A percentile compares a stretch with the other conserved stretches of the same genome.
Conservation (phyloP, 2,797 vertebrate genomes). For the Buceros bicornis region DNA sequence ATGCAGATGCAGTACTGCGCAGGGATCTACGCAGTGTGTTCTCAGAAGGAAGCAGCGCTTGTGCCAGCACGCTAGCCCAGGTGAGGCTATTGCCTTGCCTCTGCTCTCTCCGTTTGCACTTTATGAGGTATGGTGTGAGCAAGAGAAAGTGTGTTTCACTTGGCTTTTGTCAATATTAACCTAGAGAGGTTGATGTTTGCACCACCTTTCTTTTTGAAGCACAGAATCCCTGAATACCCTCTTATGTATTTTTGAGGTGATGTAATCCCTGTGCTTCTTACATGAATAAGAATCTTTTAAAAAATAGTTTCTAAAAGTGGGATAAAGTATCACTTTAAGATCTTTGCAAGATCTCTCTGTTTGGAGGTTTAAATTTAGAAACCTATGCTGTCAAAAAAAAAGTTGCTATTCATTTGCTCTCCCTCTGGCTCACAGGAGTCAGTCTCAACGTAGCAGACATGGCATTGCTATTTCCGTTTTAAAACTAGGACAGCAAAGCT, state of each 20-base stretch:
- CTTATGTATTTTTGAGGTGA: background rate
- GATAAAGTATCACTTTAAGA: slow-evolving; percentile 40
- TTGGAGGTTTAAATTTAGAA: slow-evolving; percentile 67
- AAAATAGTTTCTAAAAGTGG: slow-evolving; percentile 5
- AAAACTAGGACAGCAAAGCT: slow-evolving; percentile 58
- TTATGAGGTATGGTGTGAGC: background rate
- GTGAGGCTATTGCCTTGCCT: background rate
- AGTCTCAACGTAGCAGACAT: slow-evolving; percentile 14
- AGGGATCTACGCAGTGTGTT: background rate
- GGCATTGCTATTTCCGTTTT: slow-evolving; percentile 54
- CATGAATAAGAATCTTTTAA: background rate
- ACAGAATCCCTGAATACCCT: background rate
- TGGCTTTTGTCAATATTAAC: slow-evolving; percentile 3
- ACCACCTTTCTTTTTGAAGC: background rate
- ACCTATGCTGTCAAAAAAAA: slow-evolving; percentile 8
- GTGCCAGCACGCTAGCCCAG: background rate
- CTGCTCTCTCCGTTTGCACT: background rate
- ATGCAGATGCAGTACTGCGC: background rate
- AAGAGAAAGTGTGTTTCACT: background rate
- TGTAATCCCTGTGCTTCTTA: background rate
- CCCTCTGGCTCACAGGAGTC: background rate
- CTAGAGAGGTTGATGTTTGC: background rate
- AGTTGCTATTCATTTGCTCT: slow-evolving; percentile 58
- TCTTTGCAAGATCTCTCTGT: slow-evolving; percentile 27
- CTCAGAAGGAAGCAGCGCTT: background rate